These are phyloP conservation scores for Crotalus horridus DNA, from an alignment of 2,113 vertebrate species.

Conservation along the genomic window DNA sequence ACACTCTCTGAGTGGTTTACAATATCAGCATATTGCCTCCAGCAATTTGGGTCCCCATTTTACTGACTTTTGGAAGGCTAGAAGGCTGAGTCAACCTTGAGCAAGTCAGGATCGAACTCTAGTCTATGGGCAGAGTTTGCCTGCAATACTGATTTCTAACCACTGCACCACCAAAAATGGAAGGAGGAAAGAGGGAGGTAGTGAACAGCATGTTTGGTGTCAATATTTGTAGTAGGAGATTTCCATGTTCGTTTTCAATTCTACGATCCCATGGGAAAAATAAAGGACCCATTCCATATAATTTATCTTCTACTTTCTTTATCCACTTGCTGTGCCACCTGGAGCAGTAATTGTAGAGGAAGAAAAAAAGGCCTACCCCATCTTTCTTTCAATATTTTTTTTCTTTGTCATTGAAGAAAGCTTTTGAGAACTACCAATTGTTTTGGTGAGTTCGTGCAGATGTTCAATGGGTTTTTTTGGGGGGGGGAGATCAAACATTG, in stretches of 20 bases:
- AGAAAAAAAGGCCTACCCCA: not conserved
- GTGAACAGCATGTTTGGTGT: not conserved
- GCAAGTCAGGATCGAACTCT: not conserved
- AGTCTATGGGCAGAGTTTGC: not conserved
- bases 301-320: too few relatives aligned
- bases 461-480: not conserved
- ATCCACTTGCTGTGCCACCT: too few relatives aligned
- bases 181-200: not conserved
- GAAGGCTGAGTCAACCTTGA: not conserved
- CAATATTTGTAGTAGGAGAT: not conserved
- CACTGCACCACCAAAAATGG: not conserved
- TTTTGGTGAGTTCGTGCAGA: not conserved
- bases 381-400: not conserved
- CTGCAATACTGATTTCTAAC: not conserved
- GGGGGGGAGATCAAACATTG: not conserved
- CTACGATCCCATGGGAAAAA: not conserved
- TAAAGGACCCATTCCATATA: not conserved
- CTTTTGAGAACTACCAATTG: not conserved
- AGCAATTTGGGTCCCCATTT: not conserved
- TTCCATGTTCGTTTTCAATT: not conserved
- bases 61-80: not conserved
- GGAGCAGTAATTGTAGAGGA: too few relatives aligned
- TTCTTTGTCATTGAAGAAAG: not conserved
- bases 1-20: not conserved
- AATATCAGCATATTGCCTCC: not conserved